phyloP scores from a whole-genome alignment of 2,113 vertebrate genomes.

The Lanius ludovicianus region DNA sequence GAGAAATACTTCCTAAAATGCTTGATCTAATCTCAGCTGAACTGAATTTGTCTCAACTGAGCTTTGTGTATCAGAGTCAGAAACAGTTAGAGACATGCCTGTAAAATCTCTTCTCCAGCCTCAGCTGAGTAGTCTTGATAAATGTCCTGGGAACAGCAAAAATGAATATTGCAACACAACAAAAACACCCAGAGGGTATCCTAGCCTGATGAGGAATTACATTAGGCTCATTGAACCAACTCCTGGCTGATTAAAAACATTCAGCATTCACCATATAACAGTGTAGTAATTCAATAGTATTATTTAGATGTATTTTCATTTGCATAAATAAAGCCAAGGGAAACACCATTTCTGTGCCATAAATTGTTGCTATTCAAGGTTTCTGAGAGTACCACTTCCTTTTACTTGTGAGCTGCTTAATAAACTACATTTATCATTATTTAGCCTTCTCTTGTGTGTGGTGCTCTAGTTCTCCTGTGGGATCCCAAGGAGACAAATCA shows the following conservation, averaged over 20 bases:
- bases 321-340: slow-evolving; percentile 49
- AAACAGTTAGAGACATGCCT: not conserved
- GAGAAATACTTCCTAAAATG: not conserved
- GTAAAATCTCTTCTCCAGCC: not conserved
- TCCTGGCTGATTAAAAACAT: slow-evolving; percentile 25
- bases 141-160: not conserved
- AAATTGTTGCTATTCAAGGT: slow-evolving; percentile 20
- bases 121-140: not conserved
- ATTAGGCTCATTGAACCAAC: not conserved
- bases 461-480: slow-evolving; percentile 4
- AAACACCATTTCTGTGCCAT: not conserved
- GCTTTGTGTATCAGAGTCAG: not conserved
- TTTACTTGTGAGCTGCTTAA: slow-evolving; percentile 39
- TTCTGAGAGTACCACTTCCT: slow-evolving; percentile 15
- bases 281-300: slow-evolving; percentile 38
- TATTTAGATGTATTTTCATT: slow-evolving; percentile 16
- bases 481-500: slow-evolving; percentile 51
- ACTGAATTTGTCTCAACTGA: not conserved
- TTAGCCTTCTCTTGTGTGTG: not conserved
- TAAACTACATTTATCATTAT: slow-evolving; percentile 45
- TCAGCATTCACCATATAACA: slow-evolving; percentile 28
- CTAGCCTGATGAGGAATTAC: slow-evolving; percentile 10
- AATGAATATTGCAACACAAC: not conserved
- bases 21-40: not conserved
- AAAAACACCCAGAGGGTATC: not conserved